Conservation (phyloP, 2,888 invertebrate species). For the Timema podura region DNA sequence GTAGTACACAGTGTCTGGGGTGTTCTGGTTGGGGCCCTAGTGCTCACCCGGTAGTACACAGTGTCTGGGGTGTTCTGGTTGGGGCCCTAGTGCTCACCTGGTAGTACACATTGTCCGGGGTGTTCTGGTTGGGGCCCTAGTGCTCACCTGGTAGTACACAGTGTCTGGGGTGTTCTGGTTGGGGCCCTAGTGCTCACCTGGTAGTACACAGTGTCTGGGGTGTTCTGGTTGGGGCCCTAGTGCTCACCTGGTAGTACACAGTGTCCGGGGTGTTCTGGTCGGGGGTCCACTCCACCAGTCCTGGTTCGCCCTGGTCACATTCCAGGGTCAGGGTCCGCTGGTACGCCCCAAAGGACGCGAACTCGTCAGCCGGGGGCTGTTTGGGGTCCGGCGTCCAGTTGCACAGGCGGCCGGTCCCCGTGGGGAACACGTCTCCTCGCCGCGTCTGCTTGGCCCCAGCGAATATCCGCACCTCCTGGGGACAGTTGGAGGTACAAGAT, state of each 20-base stretch:
- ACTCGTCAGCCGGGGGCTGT: slow-evolving; percentile 73
- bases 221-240: too few relatives aligned
- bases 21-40: slow-evolving; percentile 75
- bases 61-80: slow-evolving; percentile 82
- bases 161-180: slow-evolving; percentile 82
- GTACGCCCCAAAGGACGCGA: slow-evolving; percentile 83
- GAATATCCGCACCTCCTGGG: slow-evolving; percentile 70
- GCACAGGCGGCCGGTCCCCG: slow-evolving; percentile 78
- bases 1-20: slow-evolving; percentile 90
- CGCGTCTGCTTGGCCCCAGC: slow-evolving; percentile 73
- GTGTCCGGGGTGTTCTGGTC: slow-evolving; percentile 82
- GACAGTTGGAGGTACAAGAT: slow-evolving; percentile 7
- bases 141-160: slow-evolving; percentile 88
- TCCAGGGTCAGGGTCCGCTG: slow-evolving; percentile 77
- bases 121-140: slow-evolving; percentile 75
- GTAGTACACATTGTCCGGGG: slow-evolving; percentile 90
- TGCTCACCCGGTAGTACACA: slow-evolving; percentile 88
- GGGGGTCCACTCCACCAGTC: slow-evolving; percentile 82
- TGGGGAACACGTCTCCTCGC: slow-evolving; percentile 65
- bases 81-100: slow-evolving; percentile 84
- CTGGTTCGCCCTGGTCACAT: slow-evolving; percentile 81
- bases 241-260: slow-evolving; percentile 81
- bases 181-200: slow-evolving; percentile 84
- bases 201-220: slow-evolving; percentile 90
- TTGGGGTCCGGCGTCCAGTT: slow-evolving; percentile 78